Evolutionary conservation across 64 coral and sea anemone genomes (phyloP).

Genomic region (Platygyra sinensis): DNA sequence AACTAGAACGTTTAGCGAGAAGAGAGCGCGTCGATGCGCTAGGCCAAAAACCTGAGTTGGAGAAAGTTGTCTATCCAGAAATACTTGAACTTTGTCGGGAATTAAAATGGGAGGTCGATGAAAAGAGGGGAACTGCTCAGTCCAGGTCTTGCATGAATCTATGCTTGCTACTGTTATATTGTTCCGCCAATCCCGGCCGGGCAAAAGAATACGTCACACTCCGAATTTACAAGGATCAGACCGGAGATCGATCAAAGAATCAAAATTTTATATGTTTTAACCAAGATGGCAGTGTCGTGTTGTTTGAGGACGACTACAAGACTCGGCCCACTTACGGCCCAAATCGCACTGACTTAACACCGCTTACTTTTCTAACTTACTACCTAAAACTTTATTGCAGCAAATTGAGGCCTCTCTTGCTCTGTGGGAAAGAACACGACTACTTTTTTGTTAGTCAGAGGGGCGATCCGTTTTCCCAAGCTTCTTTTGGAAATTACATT

Average conservation of each 20-base stretch:
- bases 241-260: not conserved
- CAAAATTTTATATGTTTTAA: constrained; percentile 11
- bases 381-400: constrained; percentile 20
- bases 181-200: not conserved
- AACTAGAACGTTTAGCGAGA: not conserved
- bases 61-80: not conserved
- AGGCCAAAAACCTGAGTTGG: not conserved
- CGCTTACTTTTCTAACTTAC: not conserved
- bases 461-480: not conserved
- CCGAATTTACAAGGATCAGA: not conserved
- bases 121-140: not conserved
- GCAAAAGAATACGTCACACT: not conserved
- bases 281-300: not conserved
- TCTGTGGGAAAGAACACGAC: not conserved
- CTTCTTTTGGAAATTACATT: constrained; percentile 25
- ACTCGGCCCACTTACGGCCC: not conserved
- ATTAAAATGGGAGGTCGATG: not conserved
- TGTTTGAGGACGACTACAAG: not conserved
- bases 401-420: not conserved
- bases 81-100: not conserved
- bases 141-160: not conserved
- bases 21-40: not conserved
- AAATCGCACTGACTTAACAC: not conserved
- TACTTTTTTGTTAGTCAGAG: constrained; percentile 1
- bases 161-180: not conserved